Base-by-base conservation (phyloP, 2,113 vertebrate species). In the Tragelaphus scriptus region DNA sequence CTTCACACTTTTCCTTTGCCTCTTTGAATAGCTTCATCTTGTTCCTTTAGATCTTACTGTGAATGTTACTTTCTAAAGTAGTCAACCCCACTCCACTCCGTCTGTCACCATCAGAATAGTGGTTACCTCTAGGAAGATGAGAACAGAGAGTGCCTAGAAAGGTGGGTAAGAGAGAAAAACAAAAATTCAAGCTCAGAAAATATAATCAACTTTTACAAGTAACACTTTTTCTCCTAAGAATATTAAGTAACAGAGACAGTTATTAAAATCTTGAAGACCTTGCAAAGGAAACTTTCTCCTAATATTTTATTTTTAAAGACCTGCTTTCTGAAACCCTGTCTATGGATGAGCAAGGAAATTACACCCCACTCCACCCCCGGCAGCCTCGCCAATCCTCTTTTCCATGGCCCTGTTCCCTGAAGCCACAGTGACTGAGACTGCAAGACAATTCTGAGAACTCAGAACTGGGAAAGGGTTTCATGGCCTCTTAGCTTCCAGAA, bases 401-500 rank as follows among this genome's bases (percentile, higher is more conserved):
- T 17, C 49, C 61, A n/a, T 1, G 56, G 4, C 9, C 58, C 11
- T 56, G 30, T 10, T n/a, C 53, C 26, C 77, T 25, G 13, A 77
- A 85, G 40, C 71, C 51, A 26, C 44, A 9, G 3, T 12, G 32
- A 93, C 32, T 32, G 88, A 56, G 19, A 28, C 86, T 97, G 85
- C 49, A 75, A 92, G 44, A 79, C 25, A 84, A 53, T 61, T 91
- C 91, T 85, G 81, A 75, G 85, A 87, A 68, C 49, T 90, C 75
- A 75, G 97, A 84, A 12, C 89, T 1, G 85, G 65, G 94, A 93
- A 75, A 80, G 93, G 93, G 97, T 96, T 95, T 84, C 94, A 84
- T 85, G 88, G 92, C 85, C 92, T 55, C n/a, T 89, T 71, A 91
- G 84, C 88, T 97, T 98, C 98, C 98, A 97, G 96, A 98, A 98